Evolutionary conservation across 2,113 vertebrate genomes (phyloP).

Genomic region (Cervus canadensis): DNA sequence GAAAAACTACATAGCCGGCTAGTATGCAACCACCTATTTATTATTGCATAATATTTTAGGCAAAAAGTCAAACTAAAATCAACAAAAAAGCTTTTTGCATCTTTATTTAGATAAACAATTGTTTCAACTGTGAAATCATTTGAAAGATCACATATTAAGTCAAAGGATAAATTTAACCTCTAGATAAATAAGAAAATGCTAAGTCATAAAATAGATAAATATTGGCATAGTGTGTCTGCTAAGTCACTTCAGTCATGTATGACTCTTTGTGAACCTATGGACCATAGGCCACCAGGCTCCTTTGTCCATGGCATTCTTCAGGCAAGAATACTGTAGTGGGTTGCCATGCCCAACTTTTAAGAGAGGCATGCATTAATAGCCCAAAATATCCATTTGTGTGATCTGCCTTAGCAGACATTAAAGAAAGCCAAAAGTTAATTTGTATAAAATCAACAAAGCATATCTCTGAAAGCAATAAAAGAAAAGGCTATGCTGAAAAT

Average conservation of each 20-base stretch:
- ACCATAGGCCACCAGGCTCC: neutral
- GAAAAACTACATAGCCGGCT: constrained; percentile 35
- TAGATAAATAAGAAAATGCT: neutral
- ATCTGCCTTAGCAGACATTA: neutral
- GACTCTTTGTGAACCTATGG: neutral
- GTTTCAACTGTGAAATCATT: constrained; percentile 4
- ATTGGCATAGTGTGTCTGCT: neutral
- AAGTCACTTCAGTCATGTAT: neutral
- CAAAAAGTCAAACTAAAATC: neutral
- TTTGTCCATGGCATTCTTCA: neutral
- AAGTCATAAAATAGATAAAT: constrained; percentile 23
- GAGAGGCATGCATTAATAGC: neutral
- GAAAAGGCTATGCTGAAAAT: neutral
- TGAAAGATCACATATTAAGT: neutral
- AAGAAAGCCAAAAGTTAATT: neutral
- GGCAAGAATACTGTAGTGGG: neutral
- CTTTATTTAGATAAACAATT: constrained; percentile 17
- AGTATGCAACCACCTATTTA: constrained; percentile 58
- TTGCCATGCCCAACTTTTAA: neutral
- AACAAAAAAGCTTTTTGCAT: neutral
- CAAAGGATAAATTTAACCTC: neutral
- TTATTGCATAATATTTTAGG: constrained; percentile 25
- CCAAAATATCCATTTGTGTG: neutral
- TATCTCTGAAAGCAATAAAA: neutral
- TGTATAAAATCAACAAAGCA: neutral